phyloP scores from a whole-genome alignment of 2,113 vertebrate species.

The Polypterus senegalus region DNA sequence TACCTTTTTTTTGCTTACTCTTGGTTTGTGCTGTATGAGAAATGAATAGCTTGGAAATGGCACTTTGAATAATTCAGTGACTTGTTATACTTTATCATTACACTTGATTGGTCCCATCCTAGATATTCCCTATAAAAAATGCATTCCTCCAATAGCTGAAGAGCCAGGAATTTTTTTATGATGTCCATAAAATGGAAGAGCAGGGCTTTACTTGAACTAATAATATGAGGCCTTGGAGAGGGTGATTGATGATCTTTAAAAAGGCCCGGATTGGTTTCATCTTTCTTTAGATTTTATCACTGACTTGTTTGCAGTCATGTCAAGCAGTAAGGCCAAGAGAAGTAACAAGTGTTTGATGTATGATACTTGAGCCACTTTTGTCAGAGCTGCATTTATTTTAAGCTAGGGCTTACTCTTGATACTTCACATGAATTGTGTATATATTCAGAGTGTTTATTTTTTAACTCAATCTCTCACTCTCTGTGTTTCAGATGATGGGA shows the following conservation, averaged over 20 bases:
- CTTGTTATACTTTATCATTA: constrained; percentile 50
- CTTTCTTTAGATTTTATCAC: constrained; percentile 92
- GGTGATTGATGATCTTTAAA: constrained; percentile 88
- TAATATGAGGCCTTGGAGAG: constrained; percentile 64
- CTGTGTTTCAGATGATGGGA: constrained; percentile 44
- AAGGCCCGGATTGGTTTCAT: constrained; percentile 77
- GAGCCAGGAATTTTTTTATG: constrained; percentile 55
- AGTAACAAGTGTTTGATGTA: constrained; percentile 91
- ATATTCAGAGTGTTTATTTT: constrained; percentile 38
- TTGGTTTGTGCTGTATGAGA: background rate
- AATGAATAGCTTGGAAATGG: background rate
- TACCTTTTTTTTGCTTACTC: no score
- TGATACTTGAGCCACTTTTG: constrained; percentile 74
- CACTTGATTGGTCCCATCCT: constrained; percentile 51
- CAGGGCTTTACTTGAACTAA: constrained; percentile 79
- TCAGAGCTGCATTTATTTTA: constrained; percentile 75
- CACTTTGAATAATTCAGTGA: constrained; percentile 39
- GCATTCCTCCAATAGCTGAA: constrained; percentile 55
- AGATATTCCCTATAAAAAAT: constrained; percentile 59
- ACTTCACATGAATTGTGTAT: constrained; percentile 32
- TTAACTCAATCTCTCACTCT: background rate
- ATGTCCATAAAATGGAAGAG: constrained; percentile 82
- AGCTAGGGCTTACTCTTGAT: constrained; percentile 39
- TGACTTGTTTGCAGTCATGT: constrained; percentile 84
- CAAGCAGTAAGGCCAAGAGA: constrained; percentile 72